Conservation (phyloP, 2,113 vertebrate genomes). For the Takifugu bimaculatus region DNA sequence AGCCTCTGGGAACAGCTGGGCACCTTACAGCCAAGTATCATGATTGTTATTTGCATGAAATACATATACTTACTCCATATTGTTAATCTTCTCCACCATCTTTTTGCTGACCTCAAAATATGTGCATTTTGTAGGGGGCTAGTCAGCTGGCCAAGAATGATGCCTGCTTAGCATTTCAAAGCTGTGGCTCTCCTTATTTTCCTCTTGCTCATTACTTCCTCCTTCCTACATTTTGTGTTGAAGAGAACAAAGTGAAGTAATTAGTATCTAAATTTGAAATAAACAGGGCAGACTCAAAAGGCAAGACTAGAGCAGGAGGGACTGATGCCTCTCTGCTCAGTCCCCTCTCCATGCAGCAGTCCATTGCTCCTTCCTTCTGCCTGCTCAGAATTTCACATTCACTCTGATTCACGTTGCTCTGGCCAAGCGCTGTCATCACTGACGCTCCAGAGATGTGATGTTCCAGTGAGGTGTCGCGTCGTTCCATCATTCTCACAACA, state of each 20-base stretch:
- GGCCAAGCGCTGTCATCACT: constrained; percentile 11
- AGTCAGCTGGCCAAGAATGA: constrained; percentile 76
- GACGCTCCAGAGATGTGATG: constrained; percentile 31
- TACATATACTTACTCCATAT: not conserved
- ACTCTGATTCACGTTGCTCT: not conserved
- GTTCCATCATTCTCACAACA: constrained; percentile 17
- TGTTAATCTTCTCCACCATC: not conserved
- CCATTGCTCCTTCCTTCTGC: constrained; percentile 4
- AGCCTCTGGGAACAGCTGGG: too few relatives aligned
- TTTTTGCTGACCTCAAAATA: constrained; percentile 9
- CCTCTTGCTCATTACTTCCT: constrained; percentile 13
- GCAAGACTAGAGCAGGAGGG: not conserved
- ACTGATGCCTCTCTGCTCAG: not conserved
- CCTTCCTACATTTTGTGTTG: constrained; percentile 25
- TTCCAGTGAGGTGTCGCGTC: constrained; percentile 30
- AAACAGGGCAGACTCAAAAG: constrained; percentile 16
- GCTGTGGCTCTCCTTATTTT: constrained; percentile 20
- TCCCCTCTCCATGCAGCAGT: not conserved
- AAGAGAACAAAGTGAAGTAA: constrained; percentile 52
- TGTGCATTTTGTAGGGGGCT: constrained; percentile 48
- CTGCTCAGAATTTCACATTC: not conserved
- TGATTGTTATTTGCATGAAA: too few relatives aligned
- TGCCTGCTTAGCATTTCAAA: constrained; percentile 77
- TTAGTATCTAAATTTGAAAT: constrained; percentile 40
- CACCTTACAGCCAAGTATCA: too few relatives aligned